A percentile compares a stretch with the other conserved stretches of the same genome.
These are phyloP conservation scores for Melipona beecheii DNA, from an alignment of 2,888 invertebrate species.

Conservation along the genomic window DNA sequence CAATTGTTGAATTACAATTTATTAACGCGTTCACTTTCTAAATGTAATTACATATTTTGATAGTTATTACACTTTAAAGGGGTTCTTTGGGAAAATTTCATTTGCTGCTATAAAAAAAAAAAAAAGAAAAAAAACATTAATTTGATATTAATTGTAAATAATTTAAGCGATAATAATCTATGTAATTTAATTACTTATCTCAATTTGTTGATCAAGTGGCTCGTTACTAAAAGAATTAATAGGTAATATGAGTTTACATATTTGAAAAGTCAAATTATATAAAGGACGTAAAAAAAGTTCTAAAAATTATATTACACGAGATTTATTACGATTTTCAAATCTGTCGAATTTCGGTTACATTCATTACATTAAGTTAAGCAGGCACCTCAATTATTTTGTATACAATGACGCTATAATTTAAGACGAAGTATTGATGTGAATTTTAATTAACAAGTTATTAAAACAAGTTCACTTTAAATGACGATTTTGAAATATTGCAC, in stretches of 20 bases:
- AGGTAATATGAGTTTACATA: conserved; percentile 24
- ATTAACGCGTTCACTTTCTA: conserved; percentile 50
- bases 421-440: conserved; percentile 28
- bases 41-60: conserved; percentile 52
- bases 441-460: conserved; percentile 7
- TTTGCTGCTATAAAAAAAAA: conserved; percentile 42
- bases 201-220: conserved; percentile 56
- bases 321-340: conserved; percentile 22
- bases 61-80: conserved; percentile 32
- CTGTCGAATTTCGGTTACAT: conserved; percentile 18
- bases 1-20: conserved; percentile 35
- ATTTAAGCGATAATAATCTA: conserved; percentile 53
- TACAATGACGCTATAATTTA: conserved; percentile 46
- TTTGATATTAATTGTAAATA: conserved; percentile 69
- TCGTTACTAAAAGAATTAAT: conserved; percentile 38
- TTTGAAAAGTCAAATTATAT: conserved; percentile 18
- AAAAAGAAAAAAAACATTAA: conserved; percentile 37
- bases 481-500: not conserved
- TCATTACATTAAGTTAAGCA: conserved; percentile 12
- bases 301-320: conserved; percentile 14
- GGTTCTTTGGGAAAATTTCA: conserved; percentile 52
- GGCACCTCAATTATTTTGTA: conserved; percentile 23
- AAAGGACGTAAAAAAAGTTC: conserved; percentile 8
- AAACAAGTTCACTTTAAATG: not conserved
- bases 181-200: conserved; percentile 48